These are phyloP conservation scores for Gymnocephalus cernua DNA, from an alignment of 2,113 vertebrate species.

Conservation along the genomic window DNA sequence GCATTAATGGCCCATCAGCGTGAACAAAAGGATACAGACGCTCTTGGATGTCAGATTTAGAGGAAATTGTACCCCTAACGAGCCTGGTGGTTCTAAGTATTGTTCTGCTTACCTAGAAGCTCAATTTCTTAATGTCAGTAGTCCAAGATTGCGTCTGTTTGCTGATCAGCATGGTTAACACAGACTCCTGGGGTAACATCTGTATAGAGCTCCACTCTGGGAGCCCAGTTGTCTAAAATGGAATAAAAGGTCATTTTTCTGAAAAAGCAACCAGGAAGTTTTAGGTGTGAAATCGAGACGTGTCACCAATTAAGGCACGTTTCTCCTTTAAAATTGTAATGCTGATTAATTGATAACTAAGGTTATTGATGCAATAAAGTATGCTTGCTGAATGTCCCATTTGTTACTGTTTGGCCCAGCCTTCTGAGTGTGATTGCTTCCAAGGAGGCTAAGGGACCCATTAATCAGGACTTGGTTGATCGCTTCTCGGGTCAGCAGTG, in stretches of 20 bases:
- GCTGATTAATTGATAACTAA: slow-evolving; percentile 59
- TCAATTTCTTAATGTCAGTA: slow-evolving; percentile 40
- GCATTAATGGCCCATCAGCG: no score
- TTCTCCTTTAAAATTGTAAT: slow-evolving; percentile 55
- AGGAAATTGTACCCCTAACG: no score
- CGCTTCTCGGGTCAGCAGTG: slow-evolving; percentile 64
- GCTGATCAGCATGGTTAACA: slow-evolving; percentile 38
- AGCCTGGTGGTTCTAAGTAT: background rate
- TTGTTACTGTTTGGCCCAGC: slow-evolving; percentile 61
- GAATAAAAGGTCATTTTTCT: slow-evolving; percentile 6
- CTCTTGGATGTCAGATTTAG: no score
- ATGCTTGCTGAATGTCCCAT: slow-evolving; percentile 53
- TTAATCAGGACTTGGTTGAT: slow-evolving; percentile 79
- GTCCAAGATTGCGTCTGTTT: slow-evolving; percentile 21
- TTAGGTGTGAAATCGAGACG: slow-evolving; percentile 24
- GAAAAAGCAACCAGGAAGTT: slow-evolving; percentile 21
- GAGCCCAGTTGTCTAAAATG: slow-evolving; percentile 16
- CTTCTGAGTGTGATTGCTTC: slow-evolving; percentile 68
- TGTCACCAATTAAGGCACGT: slow-evolving; percentile 37
- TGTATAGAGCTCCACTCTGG: slow-evolving; percentile 11
- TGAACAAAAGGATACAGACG: no score
- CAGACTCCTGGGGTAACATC: background rate
- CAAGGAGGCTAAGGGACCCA: slow-evolving; percentile 52
- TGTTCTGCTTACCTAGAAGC: slow-evolving; percentile 29
- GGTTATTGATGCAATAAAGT: slow-evolving; percentile 64